A percentile compares a stretch with the other conserved stretches of the same genome.
phyloP scores from a whole-genome alignment of 2,888 invertebrate species.

The Cerceris ruficornis region DNA sequence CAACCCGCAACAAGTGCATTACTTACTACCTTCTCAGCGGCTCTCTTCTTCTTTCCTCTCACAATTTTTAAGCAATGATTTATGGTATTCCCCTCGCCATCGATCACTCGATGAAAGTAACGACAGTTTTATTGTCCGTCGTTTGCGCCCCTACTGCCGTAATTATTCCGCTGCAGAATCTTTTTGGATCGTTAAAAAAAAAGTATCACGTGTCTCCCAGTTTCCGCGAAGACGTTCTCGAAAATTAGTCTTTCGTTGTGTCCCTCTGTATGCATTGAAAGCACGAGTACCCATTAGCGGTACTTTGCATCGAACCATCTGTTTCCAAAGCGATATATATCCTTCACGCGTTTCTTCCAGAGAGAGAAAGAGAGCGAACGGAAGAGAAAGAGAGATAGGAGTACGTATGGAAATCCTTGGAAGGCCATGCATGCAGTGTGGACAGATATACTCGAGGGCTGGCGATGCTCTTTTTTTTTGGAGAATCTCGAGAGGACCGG shows the following conservation, averaged over 20 bases:
- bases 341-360: conserved; percentile 26
- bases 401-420: conserved; percentile 66
- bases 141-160: too few species aligned
- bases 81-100: too few species aligned
- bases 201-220: not conserved
- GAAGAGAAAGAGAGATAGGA: conserved; percentile 2
- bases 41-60: too few species aligned
- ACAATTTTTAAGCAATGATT: too few species aligned
- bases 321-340: conserved; percentile 18
- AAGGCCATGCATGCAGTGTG: conserved; percentile 63
- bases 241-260: not conserved
- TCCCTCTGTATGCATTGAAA: not conserved
- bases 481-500: conserved; percentile 66
- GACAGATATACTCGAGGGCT: conserved; percentile 53
- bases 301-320: conserved; percentile 8
- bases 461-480: conserved; percentile 60
- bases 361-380: not conserved
- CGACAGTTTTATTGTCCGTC: too few species aligned
- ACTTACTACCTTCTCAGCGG: too few species aligned
- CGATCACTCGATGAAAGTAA: too few species aligned
- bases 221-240: not conserved
- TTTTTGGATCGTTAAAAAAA: too few species aligned
- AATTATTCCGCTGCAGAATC: too few species aligned
- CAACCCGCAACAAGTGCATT: too few species aligned
- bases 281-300: conserved; percentile 29